These are phyloP conservation scores for Microtus pennsylvanicus DNA, from an alignment of 2,113 vertebrate species.

Conservation along the genomic window DNA sequence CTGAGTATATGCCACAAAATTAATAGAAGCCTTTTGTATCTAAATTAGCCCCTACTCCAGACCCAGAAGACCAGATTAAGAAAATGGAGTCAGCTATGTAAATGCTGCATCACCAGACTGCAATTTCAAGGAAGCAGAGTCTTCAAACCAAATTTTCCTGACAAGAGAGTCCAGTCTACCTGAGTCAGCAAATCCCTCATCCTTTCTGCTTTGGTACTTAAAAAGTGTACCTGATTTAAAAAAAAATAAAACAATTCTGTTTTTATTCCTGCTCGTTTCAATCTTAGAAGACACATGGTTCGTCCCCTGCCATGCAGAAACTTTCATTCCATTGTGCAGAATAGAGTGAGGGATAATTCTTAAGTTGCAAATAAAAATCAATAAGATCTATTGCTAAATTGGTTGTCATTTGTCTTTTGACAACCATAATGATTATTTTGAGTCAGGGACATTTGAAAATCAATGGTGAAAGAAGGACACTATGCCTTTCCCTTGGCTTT, in stretches of 20 bases:
- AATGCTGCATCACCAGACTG: background rate
- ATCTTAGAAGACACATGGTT: background rate
- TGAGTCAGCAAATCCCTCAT: background rate
- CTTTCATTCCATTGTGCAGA: background rate
- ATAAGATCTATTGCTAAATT: background rate
- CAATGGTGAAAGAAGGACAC: background rate
- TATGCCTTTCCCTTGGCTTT: background rate
- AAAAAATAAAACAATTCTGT: background rate
- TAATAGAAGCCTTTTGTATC: background rate
- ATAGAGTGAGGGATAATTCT: background rate
- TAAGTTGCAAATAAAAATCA: background rate
- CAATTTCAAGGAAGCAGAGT: background rate
- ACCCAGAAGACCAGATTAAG: background rate
- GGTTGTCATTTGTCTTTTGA: background rate
- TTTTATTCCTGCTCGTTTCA: background rate
- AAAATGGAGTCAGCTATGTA: background rate
- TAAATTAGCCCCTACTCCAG: background rate
- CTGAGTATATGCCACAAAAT: background rate
- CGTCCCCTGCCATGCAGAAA: background rate
- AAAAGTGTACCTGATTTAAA: background rate
- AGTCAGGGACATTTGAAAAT: background rate
- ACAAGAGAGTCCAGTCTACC: background rate
- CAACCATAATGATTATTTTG: slow-evolving; percentile 30
- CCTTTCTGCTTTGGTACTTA: background rate
- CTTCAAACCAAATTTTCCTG: background rate